phyloP scores from a whole-genome alignment of 2,113 vertebrate species.

The Sturnus vulgaris region DNA sequence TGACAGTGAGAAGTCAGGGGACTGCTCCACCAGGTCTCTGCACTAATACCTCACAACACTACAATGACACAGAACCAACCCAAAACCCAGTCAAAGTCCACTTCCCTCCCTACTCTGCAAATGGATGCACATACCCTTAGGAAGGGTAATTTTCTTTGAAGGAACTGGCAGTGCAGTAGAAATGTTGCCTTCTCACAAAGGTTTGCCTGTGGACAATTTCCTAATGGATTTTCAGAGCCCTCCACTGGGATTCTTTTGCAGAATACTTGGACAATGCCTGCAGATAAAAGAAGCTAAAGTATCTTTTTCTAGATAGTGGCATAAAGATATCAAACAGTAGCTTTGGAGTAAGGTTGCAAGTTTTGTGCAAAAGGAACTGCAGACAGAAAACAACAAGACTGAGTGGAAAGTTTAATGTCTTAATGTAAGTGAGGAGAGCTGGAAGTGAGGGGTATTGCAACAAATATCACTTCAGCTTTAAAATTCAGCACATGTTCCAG shows the following conservation, averaged over 20 bases:
- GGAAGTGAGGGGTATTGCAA: not conserved
- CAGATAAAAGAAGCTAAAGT: not conserved
- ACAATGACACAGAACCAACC: not conserved
- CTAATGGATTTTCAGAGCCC: slow-evolving; percentile 22
- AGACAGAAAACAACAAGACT: not conserved
- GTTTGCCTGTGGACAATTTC: not conserved
- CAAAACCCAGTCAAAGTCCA: not conserved
- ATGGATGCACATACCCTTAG: not conserved
- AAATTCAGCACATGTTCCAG: not conserved
- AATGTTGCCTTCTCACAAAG: not conserved
- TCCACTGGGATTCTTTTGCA: not conserved
- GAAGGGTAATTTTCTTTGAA: slow-evolving; percentile 15
- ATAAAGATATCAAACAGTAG: not conserved
- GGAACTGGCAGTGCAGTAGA: not conserved
- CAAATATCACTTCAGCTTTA: slow-evolving; percentile 34
- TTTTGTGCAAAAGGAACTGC: not conserved
- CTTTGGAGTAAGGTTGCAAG: not conserved
- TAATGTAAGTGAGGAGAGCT: not conserved
- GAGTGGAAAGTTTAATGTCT: not conserved
- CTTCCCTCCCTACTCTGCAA: not conserved
- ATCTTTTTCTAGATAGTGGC: slow-evolving; percentile 5
- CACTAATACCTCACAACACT: not conserved
- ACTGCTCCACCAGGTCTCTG: not conserved
- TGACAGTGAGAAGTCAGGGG: not conserved
- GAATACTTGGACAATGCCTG: not conserved